phyloP scores from a whole-genome alignment of 2,888 invertebrate genomes.

The Neoscelio sp. region DNA sequence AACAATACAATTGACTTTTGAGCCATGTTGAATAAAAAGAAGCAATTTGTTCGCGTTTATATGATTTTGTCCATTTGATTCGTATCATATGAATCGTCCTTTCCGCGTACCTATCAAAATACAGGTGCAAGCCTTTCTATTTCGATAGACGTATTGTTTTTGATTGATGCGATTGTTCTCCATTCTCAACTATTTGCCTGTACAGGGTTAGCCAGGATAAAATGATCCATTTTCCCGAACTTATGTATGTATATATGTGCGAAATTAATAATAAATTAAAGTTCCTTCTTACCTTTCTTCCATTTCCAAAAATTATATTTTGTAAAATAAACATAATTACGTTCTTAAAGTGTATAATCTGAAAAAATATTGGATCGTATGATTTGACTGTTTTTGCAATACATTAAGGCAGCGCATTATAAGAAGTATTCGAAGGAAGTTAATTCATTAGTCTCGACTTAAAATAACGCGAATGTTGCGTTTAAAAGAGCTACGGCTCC shows the following conservation, averaged over 20 bases:
- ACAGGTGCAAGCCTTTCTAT: slow-evolving; percentile 5
- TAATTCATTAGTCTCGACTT: slow-evolving; percentile 26
- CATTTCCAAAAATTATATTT: too few species aligned
- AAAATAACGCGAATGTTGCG: slow-evolving; percentile 16
- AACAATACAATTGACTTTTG: too few species aligned
- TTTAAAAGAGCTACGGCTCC: slow-evolving; percentile 17
- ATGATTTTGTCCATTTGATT: slow-evolving; percentile 49
- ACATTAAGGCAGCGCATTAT: too few species aligned
- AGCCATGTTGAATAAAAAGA: slow-evolving; percentile 45
- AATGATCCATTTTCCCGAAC: too few species aligned
- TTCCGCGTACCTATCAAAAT: slow-evolving; percentile 21
- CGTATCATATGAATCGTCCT: slow-evolving; percentile 21
- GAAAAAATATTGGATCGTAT: neutral
- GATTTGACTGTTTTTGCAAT: too few species aligned
- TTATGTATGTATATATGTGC: too few species aligned
- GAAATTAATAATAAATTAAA: too few species aligned
- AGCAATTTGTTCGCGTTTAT: slow-evolving; percentile 52
- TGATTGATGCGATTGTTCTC: slow-evolving; percentile 40
- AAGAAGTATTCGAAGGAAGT: neutral
- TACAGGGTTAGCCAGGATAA: too few species aligned
- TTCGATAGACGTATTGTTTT: slow-evolving; percentile 19
- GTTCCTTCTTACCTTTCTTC: too few species aligned
- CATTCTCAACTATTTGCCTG: neutral
- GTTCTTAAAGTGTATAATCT: too few species aligned
- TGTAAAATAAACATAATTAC: too few species aligned